Evolutionary conservation across 2,797 vertebrate genomes (phyloP).

Genomic region (Cichlasoma orientale): DNA sequence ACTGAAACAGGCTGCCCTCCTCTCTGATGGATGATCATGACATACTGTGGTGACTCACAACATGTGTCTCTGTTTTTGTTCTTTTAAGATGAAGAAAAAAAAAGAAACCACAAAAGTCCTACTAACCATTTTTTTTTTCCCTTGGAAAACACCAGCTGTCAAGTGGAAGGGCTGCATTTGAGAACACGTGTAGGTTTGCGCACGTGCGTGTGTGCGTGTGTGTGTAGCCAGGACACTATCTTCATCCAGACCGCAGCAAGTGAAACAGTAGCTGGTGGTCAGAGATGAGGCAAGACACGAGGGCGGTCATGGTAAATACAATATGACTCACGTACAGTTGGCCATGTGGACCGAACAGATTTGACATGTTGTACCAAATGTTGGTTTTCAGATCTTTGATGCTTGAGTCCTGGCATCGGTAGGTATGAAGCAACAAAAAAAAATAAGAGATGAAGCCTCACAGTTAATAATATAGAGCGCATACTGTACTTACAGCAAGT

Average conservation of each 20-base stretch:
- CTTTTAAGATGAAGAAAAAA: slow-evolving; percentile 38
- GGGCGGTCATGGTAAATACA: slow-evolving; percentile 41
- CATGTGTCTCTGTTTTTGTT: slow-evolving; percentile 74
- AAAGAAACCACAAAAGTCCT: slow-evolving; percentile 42
- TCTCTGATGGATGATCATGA: slow-evolving; percentile 41
- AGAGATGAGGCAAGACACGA: slow-evolving; percentile 34
- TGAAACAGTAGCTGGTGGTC: slow-evolving; percentile 53
- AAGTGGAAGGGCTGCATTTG: slow-evolving; percentile 27
- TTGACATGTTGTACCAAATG: slow-evolving; percentile 26
- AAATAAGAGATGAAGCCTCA: neutral
- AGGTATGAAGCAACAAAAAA: neutral
- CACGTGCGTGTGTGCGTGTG: neutral
- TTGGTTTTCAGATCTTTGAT: slow-evolving; percentile 21
- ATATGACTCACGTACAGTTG: slow-evolving; percentile 49
- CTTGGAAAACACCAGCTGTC: slow-evolving; percentile 65
- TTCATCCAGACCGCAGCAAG: slow-evolving; percentile 56
- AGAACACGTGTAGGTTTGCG: slow-evolving; percentile 27
- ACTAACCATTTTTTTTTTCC: slow-evolving; percentile 27
- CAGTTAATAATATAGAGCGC: slow-evolving; percentile 32
- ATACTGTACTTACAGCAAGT: slow-evolving; percentile 1
- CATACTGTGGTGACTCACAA: slow-evolving; percentile 68
- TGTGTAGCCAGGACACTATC: slow-evolving; percentile 39
- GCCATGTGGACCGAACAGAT: slow-evolving; percentile 38
- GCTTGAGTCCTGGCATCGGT: neutral
- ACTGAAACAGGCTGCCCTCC: slow-evolving; percentile 28